Evolutionary conservation across 2,113 vertebrate genomes (phyloP).

Genomic region (Urocynchramus pylzowi): DNA sequence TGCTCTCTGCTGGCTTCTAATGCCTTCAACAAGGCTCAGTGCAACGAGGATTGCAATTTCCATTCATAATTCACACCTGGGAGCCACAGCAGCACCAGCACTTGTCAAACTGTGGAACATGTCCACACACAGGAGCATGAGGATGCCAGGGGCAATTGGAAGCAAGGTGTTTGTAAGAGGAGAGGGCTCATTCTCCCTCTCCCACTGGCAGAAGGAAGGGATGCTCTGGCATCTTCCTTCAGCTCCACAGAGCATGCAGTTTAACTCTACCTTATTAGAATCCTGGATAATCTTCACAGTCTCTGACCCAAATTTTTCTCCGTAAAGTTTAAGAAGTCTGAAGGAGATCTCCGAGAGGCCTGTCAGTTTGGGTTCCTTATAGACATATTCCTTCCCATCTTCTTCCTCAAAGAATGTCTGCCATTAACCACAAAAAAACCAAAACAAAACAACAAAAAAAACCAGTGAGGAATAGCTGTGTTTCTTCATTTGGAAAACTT

Average conservation of each 20-base stretch:
- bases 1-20: not conserved
- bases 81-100: not conserved
- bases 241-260: not conserved
- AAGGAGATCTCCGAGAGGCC: conserved; percentile 94
- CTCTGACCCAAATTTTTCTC: conserved; percentile 92
- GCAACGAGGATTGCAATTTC: not conserved
- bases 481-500: not conserved
- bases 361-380: conserved; percentile 96
- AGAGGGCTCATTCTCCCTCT: not conserved
- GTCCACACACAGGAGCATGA: not conserved
- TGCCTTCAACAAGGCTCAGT: not conserved
- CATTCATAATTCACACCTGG: not conserved
- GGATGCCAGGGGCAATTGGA: not conserved
- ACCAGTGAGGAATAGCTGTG: not conserved
- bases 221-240: not conserved
- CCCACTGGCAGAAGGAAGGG: not conserved
- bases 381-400: conserved; percentile 96
- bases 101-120: not conserved
- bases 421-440: not conserved
- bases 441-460: not conserved
- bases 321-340: conserved; percentile 88
- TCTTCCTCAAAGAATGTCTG: conserved; percentile 96
- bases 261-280: conserved; percentile 87
- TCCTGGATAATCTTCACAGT: conserved; percentile 95
- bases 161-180: not conserved